Evolutionary conservation across 2,888 invertebrate genomes (phyloP).

Genomic region (Pollenia griseotomentosa): DNA sequence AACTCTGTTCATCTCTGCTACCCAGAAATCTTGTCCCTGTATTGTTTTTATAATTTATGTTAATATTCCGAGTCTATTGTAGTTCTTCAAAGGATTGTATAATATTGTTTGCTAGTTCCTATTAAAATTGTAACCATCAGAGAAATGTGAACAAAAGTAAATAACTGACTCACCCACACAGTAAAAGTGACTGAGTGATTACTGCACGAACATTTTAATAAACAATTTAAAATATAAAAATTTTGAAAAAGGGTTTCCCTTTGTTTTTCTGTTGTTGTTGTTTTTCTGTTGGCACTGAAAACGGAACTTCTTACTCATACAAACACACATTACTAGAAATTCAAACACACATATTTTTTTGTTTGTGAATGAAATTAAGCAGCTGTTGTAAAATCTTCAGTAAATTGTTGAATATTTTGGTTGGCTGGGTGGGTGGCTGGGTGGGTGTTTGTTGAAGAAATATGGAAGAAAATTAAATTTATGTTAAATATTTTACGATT

Average conservation of each 20-base stretch:
- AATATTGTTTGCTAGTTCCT: no score
- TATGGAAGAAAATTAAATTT: constrained; percentile 24
- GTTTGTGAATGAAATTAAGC: constrained; percentile 3
- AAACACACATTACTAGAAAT: no score
- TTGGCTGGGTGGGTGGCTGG: background rate
- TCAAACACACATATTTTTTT: background rate
- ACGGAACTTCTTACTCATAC: background rate
- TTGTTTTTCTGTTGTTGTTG: constrained; percentile 13
- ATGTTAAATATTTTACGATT: constrained; percentile 73
- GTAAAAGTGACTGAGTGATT: no score
- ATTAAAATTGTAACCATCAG: no score
- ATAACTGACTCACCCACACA: no score
- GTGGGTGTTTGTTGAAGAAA: background rate
- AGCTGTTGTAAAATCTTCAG: constrained; percentile 39
- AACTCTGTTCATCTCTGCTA: no score
- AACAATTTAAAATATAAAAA: constrained; percentile 49
- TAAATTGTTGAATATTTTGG: constrained; percentile 35
- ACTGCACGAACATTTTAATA: constrained; percentile 38
- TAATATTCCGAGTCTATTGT: no score
- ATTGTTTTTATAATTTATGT: no score
- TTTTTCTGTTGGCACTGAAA: background rate
- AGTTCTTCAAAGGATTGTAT: no score
- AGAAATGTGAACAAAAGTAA: no score
- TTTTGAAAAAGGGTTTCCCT: constrained; percentile 61
- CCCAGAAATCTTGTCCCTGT: no score